These are phyloP conservation scores for Clytia hemisphaerica DNA, from an alignment of 30 jellyfish, hydroid and myxozoan species.

Conservation along the genomic window DNA sequence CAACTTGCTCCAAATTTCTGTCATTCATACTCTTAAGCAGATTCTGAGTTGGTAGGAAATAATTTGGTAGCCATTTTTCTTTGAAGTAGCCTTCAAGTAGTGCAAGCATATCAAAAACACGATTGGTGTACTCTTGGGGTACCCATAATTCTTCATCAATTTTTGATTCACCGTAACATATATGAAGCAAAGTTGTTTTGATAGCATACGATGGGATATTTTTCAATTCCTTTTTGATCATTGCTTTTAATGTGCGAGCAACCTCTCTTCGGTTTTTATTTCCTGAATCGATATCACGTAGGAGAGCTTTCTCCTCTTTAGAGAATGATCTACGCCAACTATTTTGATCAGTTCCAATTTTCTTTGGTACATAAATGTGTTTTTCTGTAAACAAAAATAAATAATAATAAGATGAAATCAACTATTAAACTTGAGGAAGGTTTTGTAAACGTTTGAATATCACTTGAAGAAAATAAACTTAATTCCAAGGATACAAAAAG, in stretches of 20 bases:
- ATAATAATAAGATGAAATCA: too few species aligned
- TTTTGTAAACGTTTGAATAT: too few species aligned
- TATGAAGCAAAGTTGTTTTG: conserved; percentile 2
- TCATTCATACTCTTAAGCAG: not conserved
- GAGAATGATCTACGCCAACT: conserved; percentile 8
- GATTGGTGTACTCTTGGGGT: not conserved
- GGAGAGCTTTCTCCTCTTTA: not conserved
- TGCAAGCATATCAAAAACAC: conserved; percentile 16
- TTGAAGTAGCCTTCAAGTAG: not conserved
- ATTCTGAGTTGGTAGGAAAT: conserved; percentile 10
- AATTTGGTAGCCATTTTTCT: not conserved
- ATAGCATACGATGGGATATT: not conserved
- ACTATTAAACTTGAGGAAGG: too few species aligned
- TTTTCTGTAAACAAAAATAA: too few species aligned
- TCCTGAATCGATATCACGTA: not conserved
- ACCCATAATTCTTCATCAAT: not conserved
- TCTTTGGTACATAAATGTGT: not conserved
- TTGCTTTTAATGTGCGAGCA: conserved; percentile 2
- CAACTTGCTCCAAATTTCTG: not conserved
- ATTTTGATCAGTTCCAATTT: not conserved
- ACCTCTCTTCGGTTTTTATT: conserved; percentile 5
- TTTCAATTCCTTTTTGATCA: conserved; percentile 3
- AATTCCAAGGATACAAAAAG: too few species aligned
- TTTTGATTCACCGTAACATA: not conserved
- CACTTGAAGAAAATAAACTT: too few species aligned